Evolutionary conservation across 2,113 vertebrate genomes (phyloP).

Genomic region (Sceloporus tristichus): DNA sequence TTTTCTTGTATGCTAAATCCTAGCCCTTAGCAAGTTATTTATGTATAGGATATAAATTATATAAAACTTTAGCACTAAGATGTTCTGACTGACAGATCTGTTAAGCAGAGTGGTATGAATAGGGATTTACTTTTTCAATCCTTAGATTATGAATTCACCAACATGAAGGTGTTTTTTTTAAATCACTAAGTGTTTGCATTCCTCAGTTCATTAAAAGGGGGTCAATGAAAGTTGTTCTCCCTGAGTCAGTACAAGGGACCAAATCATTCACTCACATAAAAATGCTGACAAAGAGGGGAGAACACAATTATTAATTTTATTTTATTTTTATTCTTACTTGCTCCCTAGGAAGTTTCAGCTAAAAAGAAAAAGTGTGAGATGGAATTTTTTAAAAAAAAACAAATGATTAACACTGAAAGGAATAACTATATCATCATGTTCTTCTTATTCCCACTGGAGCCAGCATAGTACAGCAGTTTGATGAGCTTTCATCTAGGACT

Average conservation of each 20-base stretch:
- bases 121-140: not conserved
- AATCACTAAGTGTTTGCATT: not conserved
- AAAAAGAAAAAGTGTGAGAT: not conserved
- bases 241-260: slow-evolving; percentile 27
- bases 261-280: slow-evolving; percentile 52
- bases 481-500: too few relatives aligned
- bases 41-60: slow-evolving; percentile 3
- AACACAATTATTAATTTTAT: slow-evolving; percentile 15
- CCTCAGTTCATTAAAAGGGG: slow-evolving; percentile 4
- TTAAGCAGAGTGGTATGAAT: not conserved
- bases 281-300: slow-evolving; percentile 42
- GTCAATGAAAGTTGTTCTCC: not conserved
- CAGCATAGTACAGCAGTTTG: too few relatives aligned
- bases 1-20: slow-evolving; percentile 9
- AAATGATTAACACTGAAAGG: too few relatives aligned
- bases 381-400: too few relatives aligned
- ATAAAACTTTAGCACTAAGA: not conserved
- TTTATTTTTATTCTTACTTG: slow-evolving; percentile 13
- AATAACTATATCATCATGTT: too few relatives aligned
- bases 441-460: too few relatives aligned
- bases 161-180: slow-evolving; percentile 8
- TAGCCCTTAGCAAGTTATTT: not conserved
- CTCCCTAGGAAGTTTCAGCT: slow-evolving; percentile 49
- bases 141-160: not conserved
- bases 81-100: not conserved